These are phyloP conservation scores for Morus bassanus DNA, from an alignment of 2,797 vertebrate species.

Conservation along the genomic window DNA sequence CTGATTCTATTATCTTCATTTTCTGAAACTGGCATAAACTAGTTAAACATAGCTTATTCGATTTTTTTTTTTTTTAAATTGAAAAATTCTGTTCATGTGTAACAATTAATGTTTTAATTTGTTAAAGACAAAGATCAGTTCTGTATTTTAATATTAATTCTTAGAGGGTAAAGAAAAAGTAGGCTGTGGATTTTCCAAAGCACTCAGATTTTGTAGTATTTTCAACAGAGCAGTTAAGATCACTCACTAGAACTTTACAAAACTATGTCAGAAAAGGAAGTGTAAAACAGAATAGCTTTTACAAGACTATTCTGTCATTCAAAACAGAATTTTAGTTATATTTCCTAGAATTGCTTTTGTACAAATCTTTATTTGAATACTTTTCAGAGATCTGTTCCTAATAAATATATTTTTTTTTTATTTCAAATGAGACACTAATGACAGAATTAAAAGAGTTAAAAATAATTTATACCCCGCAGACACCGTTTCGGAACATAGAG, in stretches of 20 bases:
- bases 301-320: neutral
- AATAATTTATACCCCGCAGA: neutral
- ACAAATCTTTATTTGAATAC: neutral
- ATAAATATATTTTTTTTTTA: neutral
- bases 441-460: neutral
- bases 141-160: neutral
- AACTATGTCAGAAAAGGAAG: neutral
- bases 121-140: neutral
- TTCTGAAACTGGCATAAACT: neutral
- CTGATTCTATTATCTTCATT: neutral
- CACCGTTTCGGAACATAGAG: accelerated
- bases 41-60: accelerated
- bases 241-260: neutral
- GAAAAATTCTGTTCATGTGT: neutral
- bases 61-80: neutral
- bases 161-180: neutral
- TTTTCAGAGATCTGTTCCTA: neutral
- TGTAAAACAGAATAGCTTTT: neutral
- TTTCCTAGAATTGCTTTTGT: neutral
- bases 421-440: neutral
- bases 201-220: neutral
- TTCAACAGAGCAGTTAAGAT: neutral
- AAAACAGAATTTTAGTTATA: neutral
- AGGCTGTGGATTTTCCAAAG: neutral
- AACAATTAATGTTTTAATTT: neutral